A percentile compares a stretch with the other conserved stretches of the same genome.
Conservation (phyloP, 2,888 invertebrate genomes). For the Sarcophaga rosellei region DNA sequence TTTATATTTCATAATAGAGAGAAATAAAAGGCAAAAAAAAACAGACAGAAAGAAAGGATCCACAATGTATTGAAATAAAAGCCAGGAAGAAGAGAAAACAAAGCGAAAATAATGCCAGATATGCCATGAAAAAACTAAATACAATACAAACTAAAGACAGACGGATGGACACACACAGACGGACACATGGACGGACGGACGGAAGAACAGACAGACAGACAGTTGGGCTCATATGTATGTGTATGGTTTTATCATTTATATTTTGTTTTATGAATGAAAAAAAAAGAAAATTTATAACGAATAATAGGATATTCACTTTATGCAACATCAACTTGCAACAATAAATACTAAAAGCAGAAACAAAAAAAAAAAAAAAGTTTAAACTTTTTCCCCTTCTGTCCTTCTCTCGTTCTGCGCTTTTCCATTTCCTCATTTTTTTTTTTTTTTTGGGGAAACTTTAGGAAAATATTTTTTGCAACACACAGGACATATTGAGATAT, state of each 20-base stretch:
- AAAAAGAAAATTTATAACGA: not conserved
- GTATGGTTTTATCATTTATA: not conserved
- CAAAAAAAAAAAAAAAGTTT: not conserved
- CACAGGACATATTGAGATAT: not conserved
- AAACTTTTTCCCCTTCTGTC: not conserved
- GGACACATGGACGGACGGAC: not conserved
- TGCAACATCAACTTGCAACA: not conserved
- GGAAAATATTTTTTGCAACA: not conserved
- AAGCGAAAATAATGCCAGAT: not conserved
- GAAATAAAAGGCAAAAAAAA: constrained; percentile 14
- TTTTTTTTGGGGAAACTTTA: too few species aligned
- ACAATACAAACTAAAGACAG: not conserved
- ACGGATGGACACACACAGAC: not conserved
- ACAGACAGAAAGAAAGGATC: not conserved
- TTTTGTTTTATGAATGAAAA: not conserved
- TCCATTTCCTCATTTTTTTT: too few species aligned
- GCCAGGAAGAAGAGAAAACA: not conserved
- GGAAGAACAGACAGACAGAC: not conserved
- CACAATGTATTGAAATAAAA: not conserved
- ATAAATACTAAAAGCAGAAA: not conserved
- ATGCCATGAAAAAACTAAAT: not conserved
- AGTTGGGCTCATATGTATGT: not conserved
- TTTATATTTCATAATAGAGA: constrained; percentile 13
- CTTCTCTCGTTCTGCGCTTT: not conserved
- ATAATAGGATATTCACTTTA: not conserved